A percentile compares a stretch with the other conserved stretches of the same genome.
Conservation (phyloP, 1,140 invertebrate species). For the Trichogramma pretiosum region DNA sequence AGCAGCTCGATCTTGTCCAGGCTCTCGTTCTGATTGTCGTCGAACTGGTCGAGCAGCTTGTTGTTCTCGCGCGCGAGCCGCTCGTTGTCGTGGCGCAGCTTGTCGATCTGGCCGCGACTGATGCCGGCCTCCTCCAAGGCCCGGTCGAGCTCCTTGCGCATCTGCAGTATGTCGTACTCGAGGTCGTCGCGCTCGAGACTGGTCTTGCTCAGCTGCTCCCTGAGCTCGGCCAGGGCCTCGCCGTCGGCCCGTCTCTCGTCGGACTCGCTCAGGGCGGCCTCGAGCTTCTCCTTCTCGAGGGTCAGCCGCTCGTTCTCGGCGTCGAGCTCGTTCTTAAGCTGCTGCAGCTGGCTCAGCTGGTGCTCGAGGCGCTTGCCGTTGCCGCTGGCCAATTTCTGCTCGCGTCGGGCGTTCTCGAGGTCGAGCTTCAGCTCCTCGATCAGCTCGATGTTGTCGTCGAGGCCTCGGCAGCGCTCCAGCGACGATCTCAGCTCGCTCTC, state of each 20-base stretch:
- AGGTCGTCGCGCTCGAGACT: constrained; percentile 30
- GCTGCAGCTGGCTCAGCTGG: constrained; percentile 19
- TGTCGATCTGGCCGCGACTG: constrained; percentile 18
- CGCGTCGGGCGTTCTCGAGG: constrained; percentile 24
- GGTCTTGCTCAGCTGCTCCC: constrained; percentile 21
- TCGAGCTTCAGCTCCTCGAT: constrained; percentile 32
- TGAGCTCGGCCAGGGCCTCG: constrained; percentile 25
- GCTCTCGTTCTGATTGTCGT: constrained; percentile 28
- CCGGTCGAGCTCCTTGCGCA: constrained; percentile 31
- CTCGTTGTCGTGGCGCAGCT: constrained; percentile 25
- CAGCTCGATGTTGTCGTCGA: constrained; percentile 30
- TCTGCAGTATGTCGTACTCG: constrained; percentile 32
- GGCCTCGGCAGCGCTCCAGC: constrained; percentile 26
- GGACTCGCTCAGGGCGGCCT: constrained; percentile 25
- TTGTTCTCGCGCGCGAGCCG: constrained; percentile 29
- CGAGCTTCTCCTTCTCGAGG: constrained; percentile 28
- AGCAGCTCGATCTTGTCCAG: constrained; percentile 39
- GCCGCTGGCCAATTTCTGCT: constrained; percentile 21
- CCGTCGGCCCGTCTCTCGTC: constrained; percentile 21
- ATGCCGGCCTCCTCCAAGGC: constrained; percentile 20
- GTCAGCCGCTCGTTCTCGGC: constrained; percentile 32
- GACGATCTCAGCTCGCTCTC: constrained; percentile 23
- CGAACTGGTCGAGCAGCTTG: constrained; percentile 29
- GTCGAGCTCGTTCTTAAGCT: constrained; percentile 26
- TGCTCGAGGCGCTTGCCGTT: constrained; percentile 27